A percentile compares a stretch with the other conserved stretches of the same genome.
Conservation (phyloP, 2,888 invertebrate species). For the Eilema caniola region DNA sequence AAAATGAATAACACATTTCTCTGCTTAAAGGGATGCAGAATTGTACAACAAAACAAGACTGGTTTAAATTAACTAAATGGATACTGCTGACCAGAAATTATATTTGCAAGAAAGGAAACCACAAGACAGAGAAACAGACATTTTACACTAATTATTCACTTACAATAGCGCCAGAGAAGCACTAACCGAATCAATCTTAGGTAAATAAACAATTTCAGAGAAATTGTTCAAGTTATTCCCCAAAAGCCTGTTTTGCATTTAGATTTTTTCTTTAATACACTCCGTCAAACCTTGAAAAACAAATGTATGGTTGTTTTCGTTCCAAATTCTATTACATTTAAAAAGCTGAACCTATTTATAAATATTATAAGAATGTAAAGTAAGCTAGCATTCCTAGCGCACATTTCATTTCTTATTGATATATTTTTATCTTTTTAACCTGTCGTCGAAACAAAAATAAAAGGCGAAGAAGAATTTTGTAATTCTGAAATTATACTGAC, state of each 20-base stretch:
- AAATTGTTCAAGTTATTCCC: not conserved
- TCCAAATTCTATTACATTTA: too few relatives aligned
- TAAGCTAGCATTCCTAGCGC: too few relatives aligned
- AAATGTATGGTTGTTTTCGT: too few relatives aligned
- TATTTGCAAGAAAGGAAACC: not conserved
- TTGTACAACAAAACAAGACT: not conserved
- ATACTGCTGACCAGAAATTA: not conserved
- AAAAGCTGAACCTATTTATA: too few relatives aligned
- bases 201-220: slow-evolving; percentile 34
- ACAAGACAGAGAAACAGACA: not conserved
- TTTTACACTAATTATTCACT: not conserved
- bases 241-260: not conserved
- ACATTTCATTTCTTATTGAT: too few relatives aligned
- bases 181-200: slow-evolving; percentile 11
- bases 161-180: not conserved
- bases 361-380: too few relatives aligned
- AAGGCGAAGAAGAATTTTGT: not conserved
- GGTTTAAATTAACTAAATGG: not conserved
- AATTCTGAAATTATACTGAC: slow-evolving; percentile 85
- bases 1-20: slow-evolving; percentile 13
- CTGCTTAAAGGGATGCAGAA: not conserved
- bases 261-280: too few relatives aligned
- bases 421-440: too few relatives aligned
- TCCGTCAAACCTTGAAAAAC: too few relatives aligned
- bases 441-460: not conserved